Conservation (phyloP, 92 coral and sea anemone species). For the Umimayanthus kanabou region DNA sequence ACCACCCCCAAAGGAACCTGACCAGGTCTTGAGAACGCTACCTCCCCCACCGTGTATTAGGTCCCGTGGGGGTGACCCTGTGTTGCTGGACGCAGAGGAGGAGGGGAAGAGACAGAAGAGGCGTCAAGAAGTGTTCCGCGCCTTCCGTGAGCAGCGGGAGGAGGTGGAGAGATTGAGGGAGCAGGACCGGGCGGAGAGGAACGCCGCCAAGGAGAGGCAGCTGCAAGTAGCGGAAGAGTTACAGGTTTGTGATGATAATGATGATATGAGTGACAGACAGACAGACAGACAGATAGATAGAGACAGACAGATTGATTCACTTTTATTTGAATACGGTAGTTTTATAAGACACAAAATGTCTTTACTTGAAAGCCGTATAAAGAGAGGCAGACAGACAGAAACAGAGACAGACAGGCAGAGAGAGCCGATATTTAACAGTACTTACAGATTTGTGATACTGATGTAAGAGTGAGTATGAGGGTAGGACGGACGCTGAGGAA, state of each 20-base stretch:
- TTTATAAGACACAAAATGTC: too few relatives aligned
- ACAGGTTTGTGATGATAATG: slow-evolving; percentile 63
- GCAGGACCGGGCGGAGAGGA: slow-evolving; percentile 83
- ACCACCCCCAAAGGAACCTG: slow-evolving; percentile 97
- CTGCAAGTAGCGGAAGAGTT: slow-evolving; percentile 88
- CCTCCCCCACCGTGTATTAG: slow-evolving; percentile 84
- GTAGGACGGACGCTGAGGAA: too few relatives aligned
- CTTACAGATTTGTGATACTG: too few relatives aligned
- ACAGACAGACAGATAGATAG: too few relatives aligned
- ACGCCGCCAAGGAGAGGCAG: slow-evolving; percentile 90
- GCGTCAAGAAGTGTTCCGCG: slow-evolving; percentile 78
- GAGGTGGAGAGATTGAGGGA: slow-evolving; percentile 86
- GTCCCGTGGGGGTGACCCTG: slow-evolving; percentile 94
- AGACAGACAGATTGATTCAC: too few relatives aligned
- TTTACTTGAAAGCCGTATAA: too few relatives aligned
- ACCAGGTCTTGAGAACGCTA: slow-evolving; percentile 82
- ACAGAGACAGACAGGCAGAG: slow-evolving; percentile 39
- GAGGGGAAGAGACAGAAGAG: slow-evolving; percentile 66
- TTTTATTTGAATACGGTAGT: too few relatives aligned
- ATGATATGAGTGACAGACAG: too few relatives aligned
- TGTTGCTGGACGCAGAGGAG: slow-evolving; percentile 85
- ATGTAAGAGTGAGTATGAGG: slow-evolving; percentile 29
- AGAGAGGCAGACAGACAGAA: too few relatives aligned
- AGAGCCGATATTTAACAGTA: slow-evolving; percentile 40
- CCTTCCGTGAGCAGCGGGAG: slow-evolving; percentile 78